Base-by-base conservation (phyloP, 1,140 invertebrate genomes). In the Drosophila sp. region DNA sequence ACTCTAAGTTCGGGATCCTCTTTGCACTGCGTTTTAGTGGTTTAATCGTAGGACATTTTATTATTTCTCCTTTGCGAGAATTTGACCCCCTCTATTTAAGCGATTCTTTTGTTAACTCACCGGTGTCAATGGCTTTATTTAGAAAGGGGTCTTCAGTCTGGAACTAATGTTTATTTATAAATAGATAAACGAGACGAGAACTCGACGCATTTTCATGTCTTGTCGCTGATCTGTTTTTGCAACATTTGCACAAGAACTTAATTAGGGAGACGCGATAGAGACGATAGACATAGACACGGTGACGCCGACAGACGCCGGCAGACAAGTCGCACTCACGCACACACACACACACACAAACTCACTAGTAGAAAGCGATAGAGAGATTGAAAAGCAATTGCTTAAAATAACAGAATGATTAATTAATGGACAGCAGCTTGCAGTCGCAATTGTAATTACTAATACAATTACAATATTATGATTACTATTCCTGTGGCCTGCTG, bases 91-190 rank as follows among this genome's bases (percentile, higher is more conserved):
- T 41, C 25, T 11, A 21, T 36, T 54, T 18, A n/a, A n/a, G 29
- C n/a, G 29, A 8, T 51, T 34, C 18, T 36, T 21, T 69, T 53
- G 48, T 58, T 65, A 72, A 77, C 78, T 81, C 16, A 81, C 79
- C 79, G 5, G 56, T 58, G 41, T 43, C 59, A 71, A 75, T 62
- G 54, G 64, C 29, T 64, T 45, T 32, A n/a, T 53, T 48, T 18
- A 36, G 50, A 36, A 53, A 43, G 46, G 66, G 25, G 16, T 25
- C n/a, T 64, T 25, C 61, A 59, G 46, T 71, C 64, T 54, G 25
- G 29, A 32, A 56, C 48, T 40, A 69, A 77, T 53, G 65, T 70
- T 43, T 71, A 80, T 81, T 86, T 84, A 84, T 78, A 81, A 87
- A 84, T 84, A 84, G 65, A 70, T 25, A 40, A 59, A 43, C 34